A percentile compares a stretch with the other conserved stretches of the same genome.
Conservation (phyloP, 2,797 vertebrate species). For the Nannoperca obscura region DNA sequence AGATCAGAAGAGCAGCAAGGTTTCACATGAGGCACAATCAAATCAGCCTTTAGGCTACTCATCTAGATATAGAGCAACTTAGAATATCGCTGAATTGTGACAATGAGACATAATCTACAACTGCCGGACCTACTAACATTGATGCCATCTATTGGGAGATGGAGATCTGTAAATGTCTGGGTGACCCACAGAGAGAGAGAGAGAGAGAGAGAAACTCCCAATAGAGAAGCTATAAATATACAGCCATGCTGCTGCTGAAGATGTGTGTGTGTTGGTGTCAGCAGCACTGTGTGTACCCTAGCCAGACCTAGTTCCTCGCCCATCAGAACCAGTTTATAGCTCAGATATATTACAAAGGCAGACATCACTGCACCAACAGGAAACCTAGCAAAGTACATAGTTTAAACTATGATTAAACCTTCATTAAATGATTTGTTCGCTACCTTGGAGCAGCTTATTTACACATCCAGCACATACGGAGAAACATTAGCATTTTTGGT, state of each 20-base stretch:
- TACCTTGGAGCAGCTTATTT: not conserved
- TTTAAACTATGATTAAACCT: no score
- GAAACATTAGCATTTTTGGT: not conserved
- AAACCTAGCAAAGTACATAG: not conserved
- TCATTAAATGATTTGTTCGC: not conserved
- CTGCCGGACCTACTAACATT: conserved; percentile 52
- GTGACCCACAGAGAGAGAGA: conserved; percentile 61
- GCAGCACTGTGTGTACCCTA: conserved; percentile 29
- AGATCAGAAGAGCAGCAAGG: conserved; percentile 26
- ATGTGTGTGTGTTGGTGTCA: conserved; percentile 23
- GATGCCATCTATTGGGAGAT: conserved; percentile 43
- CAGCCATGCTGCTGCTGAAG: conserved; percentile 40
- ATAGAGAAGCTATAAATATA: conserved; percentile 63
- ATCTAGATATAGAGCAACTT: not conserved
- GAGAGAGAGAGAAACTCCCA: conserved; percentile 49
- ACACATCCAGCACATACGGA: not conserved
- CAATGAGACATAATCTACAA: conserved; percentile 38
- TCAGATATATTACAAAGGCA: conserved; percentile 33
- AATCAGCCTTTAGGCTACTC: not conserved
- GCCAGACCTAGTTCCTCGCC: conserved; percentile 62
- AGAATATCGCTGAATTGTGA: conserved; percentile 2
- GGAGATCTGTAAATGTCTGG: conserved; percentile 52
- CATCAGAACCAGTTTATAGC: conserved; percentile 43
- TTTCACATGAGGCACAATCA: not conserved
- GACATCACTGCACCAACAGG: not conserved